These are phyloP conservation scores for Chrysolina americana DNA, from an alignment of 2,888 invertebrate species.

Conservation along the genomic window DNA sequence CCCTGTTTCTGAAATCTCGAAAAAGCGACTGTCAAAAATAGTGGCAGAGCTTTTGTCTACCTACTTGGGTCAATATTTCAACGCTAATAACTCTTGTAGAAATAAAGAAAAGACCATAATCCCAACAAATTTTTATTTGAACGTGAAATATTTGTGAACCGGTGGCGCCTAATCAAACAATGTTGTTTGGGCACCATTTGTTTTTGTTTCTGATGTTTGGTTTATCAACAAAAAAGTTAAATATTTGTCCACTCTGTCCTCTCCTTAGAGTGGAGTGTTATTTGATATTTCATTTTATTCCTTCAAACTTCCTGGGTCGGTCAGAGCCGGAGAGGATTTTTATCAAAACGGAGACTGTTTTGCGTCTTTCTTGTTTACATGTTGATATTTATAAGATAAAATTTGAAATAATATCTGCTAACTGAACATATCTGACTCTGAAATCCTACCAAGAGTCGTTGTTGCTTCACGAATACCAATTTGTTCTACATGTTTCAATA, in stretches of 20 bases:
- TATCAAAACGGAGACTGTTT: no score
- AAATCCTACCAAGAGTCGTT: no score
- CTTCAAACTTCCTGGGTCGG: background rate
- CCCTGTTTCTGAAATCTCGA: background rate
- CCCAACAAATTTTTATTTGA: constrained; percentile 42
- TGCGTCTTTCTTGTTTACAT: no score
- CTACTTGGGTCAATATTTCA: constrained; percentile 26
- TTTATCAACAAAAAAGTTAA: constrained; percentile 52
- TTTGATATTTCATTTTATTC: constrained; percentile 1
- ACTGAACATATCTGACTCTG: no score
- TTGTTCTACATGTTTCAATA: no score
- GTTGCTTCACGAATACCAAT: no score
- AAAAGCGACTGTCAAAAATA: constrained; percentile 3
- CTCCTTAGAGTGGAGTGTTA: background rate
- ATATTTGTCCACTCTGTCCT: constrained; percentile 50
- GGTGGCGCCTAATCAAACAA: constrained; percentile 59
- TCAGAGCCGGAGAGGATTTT: no score
- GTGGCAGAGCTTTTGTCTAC: constrained; percentile 13
- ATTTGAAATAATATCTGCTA: no score
- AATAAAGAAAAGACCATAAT: constrained; percentile 38
- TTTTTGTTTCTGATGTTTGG: constrained; percentile 52
- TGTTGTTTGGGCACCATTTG: constrained; percentile 58
- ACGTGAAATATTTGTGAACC: constrained; percentile 37
- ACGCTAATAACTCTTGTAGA: constrained; percentile 16
- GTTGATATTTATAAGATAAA: no score